A percentile compares a stretch with the other conserved stretches of the same genome.
Evolutionary conservation across 2,113 vertebrate species (phyloP).

Genomic region (Chelonoidis abingdonii): DNA sequence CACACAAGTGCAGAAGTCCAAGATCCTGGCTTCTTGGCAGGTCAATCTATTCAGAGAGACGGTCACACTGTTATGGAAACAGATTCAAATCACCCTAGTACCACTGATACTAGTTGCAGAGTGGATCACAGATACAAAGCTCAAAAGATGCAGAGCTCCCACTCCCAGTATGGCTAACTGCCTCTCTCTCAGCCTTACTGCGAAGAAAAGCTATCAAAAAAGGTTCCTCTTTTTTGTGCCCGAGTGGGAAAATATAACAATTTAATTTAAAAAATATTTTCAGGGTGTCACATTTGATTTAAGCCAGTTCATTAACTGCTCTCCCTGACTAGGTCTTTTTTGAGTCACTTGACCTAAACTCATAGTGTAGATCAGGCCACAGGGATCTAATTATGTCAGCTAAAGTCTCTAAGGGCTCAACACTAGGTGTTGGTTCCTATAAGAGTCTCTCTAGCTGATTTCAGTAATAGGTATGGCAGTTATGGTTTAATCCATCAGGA

Average conservation of each 20-base stretch:
- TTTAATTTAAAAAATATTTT: neutral
- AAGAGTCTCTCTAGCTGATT: neutral
- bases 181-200: neutral
- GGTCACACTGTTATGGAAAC: neutral
- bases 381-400: neutral
- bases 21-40: neutral
- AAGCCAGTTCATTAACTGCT: neutral
- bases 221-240: accelerated
- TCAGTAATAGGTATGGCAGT: neutral
- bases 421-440: no score
- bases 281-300: neutral
- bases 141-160: neutral
- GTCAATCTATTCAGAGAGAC: neutral
- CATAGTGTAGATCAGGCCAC: neutral
- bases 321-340: neutral
- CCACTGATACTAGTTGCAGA: neutral
- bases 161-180: accelerated
- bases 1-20: neutral
- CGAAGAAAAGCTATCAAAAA: neutral
- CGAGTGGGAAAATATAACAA: neutral
- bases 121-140: neutral
- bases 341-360: neutral
- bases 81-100: neutral
- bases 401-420: accelerated
- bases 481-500: neutral